Conservation (phyloP, 2,797 vertebrate genomes). For the Limnodromus scolopaceus region DNA sequence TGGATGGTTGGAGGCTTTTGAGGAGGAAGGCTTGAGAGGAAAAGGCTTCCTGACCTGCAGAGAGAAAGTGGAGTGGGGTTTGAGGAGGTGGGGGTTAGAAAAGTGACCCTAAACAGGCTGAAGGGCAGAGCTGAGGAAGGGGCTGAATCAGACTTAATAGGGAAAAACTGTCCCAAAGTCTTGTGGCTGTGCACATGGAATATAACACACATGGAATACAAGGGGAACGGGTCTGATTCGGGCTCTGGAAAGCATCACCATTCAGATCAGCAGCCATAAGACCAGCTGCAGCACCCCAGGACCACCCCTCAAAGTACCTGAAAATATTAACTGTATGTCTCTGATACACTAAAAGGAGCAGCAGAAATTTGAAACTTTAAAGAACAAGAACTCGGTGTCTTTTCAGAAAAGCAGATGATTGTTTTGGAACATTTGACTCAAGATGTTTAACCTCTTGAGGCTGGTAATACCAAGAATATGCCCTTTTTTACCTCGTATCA, state of each 20-base stretch:
- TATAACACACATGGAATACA: background rate
- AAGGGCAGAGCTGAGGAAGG: background rate
- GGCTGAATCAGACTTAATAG: background rate
- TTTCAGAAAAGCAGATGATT: background rate
- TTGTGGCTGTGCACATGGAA: background rate
- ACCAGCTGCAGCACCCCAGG: background rate
- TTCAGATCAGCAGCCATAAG: background rate
- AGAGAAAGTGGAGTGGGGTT: background rate
- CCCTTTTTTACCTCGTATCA: background rate
- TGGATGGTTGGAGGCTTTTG: background rate
- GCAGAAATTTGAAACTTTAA: background rate
- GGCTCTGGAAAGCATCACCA: background rate
- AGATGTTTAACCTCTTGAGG: background rate
- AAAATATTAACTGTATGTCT: background rate
- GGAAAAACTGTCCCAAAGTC: background rate
- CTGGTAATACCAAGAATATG: background rate
- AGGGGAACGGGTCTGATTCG: background rate
- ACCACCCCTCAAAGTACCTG: background rate
- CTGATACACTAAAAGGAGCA: background rate
- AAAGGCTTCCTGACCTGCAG: background rate
- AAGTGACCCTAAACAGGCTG: background rate
- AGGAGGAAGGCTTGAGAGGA: background rate
- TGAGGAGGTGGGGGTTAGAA: background rate
- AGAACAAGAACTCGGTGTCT: background rate
- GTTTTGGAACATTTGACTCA: background rate